These are phyloP conservation scores for Ranitomeya variabilis DNA, from an alignment of 2,113 vertebrate genomes.

Conservation along the genomic window DNA sequence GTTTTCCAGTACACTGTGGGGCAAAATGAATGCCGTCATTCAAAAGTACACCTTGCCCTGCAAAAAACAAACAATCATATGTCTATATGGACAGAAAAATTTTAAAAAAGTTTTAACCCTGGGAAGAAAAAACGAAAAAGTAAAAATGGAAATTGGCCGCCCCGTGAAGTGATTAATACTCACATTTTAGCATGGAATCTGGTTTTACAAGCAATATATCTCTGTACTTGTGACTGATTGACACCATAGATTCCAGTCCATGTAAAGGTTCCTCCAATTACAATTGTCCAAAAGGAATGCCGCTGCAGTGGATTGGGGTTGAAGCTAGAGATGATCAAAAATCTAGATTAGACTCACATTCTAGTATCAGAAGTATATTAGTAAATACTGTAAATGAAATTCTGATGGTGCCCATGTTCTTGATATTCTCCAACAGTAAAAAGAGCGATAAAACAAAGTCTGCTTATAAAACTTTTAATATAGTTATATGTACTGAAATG, in stretches of 20 bases:
- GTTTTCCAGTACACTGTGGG: no score
- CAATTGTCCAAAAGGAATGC: conserved; percentile 92
- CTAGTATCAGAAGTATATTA: not conserved
- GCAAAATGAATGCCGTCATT: no score
- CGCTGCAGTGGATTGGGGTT: conserved; percentile 85
- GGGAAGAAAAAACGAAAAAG: no score
- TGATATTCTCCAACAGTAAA: not conserved
- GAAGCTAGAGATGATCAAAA: conserved; percentile 74
- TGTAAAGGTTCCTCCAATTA: conserved; percentile 85
- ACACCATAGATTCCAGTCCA: conserved; percentile 87
- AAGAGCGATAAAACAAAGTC: not conserved
- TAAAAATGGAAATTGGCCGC: no score
- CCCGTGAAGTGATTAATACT: conserved; percentile 62
- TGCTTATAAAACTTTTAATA: not conserved
- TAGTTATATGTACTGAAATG: not conserved
- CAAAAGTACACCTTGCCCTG: no score
- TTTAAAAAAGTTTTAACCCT: no score
- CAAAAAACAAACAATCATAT: no score
- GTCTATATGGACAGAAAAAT: no score
- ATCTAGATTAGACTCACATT: not conserved
- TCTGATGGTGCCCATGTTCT: not conserved
- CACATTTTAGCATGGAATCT: conserved; percentile 88
- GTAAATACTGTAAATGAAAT: not conserved
- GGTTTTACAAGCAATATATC: conserved; percentile 92
- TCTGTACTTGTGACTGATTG: conserved; percentile 94